Evolutionary conservation across 2,888 invertebrate species (phyloP).

Genomic region (Limulus polyphemus): DNA sequence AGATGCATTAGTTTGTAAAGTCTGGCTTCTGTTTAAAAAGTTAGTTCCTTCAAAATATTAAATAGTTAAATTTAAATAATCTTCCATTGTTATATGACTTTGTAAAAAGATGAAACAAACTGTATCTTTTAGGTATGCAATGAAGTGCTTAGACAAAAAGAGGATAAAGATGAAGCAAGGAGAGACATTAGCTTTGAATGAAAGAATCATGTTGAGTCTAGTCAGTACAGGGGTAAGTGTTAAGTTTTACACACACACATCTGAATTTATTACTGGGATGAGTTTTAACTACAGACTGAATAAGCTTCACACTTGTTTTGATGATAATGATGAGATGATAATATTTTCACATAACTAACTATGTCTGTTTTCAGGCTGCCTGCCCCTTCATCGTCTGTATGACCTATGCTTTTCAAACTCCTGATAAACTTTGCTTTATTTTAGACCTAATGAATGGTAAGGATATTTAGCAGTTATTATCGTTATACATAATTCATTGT

Average conservation of each 20-base stretch:
- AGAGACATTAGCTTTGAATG: conserved; percentile 96
- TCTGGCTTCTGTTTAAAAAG: too few species aligned
- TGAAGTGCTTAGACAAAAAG: conserved; percentile 99
- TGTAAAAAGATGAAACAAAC: too few species aligned
- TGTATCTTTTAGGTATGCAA: conserved; percentile 60
- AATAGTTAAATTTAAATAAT: too few species aligned
- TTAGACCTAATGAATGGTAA: conserved; percentile 93
- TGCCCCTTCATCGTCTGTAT: conserved; percentile 99
- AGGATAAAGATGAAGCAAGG: conserved; percentile 99
- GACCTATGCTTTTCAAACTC: conserved; percentile 99
- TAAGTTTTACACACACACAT: too few species aligned
- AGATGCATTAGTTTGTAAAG: too few species aligned
- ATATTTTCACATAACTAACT: too few species aligned
- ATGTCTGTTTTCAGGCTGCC: conserved; percentile 55
- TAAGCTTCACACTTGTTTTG: too few species aligned
- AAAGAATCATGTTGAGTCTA: conserved; percentile 95
- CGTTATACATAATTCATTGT: too few species aligned
- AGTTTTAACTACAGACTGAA: neutral
- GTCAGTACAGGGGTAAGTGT: conserved; percentile 95
- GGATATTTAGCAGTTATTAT: neutral
- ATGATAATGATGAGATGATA: too few species aligned
- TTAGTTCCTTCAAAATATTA: too few species aligned
- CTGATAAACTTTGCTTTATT: conserved; percentile 98
- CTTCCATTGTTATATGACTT: too few species aligned
- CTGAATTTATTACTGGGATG: neutral